Evolutionary conservation across 92 coral and sea anemone genomes (phyloP), one percentile per base, ranked within the genome.

Genomic region (Scolanthus callimorphus): DNA sequence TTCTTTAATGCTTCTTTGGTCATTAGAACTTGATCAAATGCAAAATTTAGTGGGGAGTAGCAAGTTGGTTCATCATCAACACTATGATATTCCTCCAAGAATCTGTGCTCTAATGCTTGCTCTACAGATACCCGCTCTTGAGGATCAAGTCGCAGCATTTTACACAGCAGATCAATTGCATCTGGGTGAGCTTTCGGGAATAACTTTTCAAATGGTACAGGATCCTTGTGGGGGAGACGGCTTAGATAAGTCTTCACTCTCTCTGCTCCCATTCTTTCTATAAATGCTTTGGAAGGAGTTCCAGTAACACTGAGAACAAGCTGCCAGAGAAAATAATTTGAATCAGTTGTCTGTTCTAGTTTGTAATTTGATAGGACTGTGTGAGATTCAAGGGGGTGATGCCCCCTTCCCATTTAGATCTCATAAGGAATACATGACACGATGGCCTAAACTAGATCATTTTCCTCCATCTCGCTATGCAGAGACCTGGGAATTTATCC

Each of bases 301-400:
- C 98, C 98, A 80, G 82, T 90, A 20, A 92, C 96, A 78, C 98
- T 92, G 0, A 92, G 89, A 69, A 92, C 88, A 9, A 92, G 74
- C 97, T 91, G 50, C 21, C 64, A 29, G 21, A 1, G 39, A 52
- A 45, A 59, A 47, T 2, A 50, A 60, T 17, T 34, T 34, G 41
- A n/a, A n/a, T n/a, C n/a, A n/a, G n/a, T n/a, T n/a, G n/a, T n/a
- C n/a, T n/a, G n/a, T n/a, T n/a, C n/a, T n/a, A n/a, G n/a, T n/a
- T n/a, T n/a, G n/a, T n/a, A n/a, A n/a, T n/a, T n/a, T n/a, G n/a
- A n/a, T n/a, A n/a, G n/a, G n/a, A n/a, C n/a, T n/a, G n/a, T n/a
- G n/a, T n/a, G n/a, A n/a, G n/a, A n/a, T n/a, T n/a, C n/a, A n/a
- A n/a, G n/a, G n/a, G n/a, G n/a, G n/a, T n/a, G n/a, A n/a, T n/a